These are phyloP conservation scores for Hemicrepidius hirtus DNA, from an alignment of 2,888 invertebrate species.

Conservation along the genomic window DNA sequence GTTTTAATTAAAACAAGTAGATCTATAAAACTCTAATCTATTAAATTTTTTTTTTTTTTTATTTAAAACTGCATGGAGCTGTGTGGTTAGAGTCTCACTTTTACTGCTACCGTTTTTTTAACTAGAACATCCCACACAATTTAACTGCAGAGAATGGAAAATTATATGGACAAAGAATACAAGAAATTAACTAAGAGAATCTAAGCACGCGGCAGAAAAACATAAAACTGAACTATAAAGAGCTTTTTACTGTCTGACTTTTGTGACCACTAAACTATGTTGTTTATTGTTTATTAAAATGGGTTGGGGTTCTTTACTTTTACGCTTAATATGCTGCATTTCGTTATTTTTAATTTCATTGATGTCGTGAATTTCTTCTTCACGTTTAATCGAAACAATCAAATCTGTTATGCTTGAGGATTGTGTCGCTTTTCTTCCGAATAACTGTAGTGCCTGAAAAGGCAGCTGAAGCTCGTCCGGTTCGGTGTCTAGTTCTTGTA, in stretches of 20 bases:
- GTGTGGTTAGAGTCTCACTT: neutral
- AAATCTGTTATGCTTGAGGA: constrained; percentile 33
- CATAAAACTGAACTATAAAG: constrained; percentile 48
- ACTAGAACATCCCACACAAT: constrained; percentile 6
- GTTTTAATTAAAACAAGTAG: neutral
- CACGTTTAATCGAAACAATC: constrained; percentile 30
- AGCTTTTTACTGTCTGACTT: constrained; percentile 46
- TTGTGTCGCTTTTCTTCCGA: constrained; percentile 67
- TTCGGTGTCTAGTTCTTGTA: constrained; percentile 68
- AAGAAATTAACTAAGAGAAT: constrained; percentile 45
- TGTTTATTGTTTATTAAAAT: constrained; percentile 52
- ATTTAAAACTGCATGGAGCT: neutral
- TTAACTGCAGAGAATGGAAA: neutral
- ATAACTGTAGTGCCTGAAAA: constrained; percentile 69
- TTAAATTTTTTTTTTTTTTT: neutral
- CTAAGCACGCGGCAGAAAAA: constrained; percentile 40
- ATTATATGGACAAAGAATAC: constrained; percentile 16
- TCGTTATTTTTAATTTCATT: constrained; percentile 56
- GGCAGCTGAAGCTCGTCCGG: constrained; percentile 66
- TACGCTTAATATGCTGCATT: constrained; percentile 20
- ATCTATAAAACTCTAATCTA: neutral
- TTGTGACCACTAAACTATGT: constrained; percentile 47
- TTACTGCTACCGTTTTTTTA: constrained; percentile 12
- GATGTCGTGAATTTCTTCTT: neutral
- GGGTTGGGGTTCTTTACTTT: constrained; percentile 37